Evolutionary conservation across 2,797 vertebrate species (phyloP).

Genomic region (Melanogrammus aeglefinus): DNA sequence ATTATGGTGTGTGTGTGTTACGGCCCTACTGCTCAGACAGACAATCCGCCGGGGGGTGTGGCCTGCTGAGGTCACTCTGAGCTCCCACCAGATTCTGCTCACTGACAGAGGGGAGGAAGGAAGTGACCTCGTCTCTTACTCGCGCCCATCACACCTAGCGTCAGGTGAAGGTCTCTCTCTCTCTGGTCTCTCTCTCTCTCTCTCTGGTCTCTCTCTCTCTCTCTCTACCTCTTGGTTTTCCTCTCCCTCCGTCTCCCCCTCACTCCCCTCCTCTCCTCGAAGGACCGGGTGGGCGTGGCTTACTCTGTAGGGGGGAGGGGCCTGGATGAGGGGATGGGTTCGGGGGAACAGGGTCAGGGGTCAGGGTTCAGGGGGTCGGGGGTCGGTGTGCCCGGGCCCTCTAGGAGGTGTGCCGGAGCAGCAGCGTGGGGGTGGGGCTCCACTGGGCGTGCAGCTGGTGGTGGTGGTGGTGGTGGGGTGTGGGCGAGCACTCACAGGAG

Average conservation of each 20-base stretch:
- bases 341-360: no score
- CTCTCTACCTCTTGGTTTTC: neutral
- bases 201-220: neutral
- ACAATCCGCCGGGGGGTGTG: no score
- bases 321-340: slow-evolving; percentile 13
- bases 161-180: neutral
- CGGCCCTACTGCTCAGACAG: no score
- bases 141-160: neutral
- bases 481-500: slow-evolving; percentile 49
- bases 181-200: neutral
- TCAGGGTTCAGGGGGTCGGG: neutral
- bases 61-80: no score
- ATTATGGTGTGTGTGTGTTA: neutral
- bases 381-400: slow-evolving; percentile 1
- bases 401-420: slow-evolving; percentile 52
- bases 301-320: neutral
- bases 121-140: neutral
- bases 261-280: neutral
- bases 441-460: slow-evolving; percentile 48
- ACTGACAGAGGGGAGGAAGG: neutral
- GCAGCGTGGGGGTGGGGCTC: slow-evolving; percentile 47
- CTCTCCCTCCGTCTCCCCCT: neutral
- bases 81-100: neutral
- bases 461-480: slow-evolving; percentile 39
- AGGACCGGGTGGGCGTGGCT: neutral